phyloP scores from a whole-genome alignment of 1,140 invertebrate species.

The Sarcophaga peregrina region DNA sequence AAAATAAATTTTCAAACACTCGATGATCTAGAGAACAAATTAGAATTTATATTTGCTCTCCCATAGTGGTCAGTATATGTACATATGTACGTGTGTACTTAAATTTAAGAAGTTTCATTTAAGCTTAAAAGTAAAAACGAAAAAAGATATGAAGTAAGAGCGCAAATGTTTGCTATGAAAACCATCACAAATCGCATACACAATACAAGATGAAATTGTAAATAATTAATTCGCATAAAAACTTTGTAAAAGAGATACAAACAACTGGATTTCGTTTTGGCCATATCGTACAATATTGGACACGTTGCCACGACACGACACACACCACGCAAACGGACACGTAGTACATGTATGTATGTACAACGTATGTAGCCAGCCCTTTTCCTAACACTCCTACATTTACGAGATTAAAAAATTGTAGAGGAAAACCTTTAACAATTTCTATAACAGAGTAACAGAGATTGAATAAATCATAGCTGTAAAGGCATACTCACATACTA shows the following conservation, averaged over 20 bases:
- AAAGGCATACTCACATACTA: not conserved
- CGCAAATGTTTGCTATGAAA: no score
- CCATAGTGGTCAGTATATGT: no score
- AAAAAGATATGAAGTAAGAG: no score
- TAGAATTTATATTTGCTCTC: no score
- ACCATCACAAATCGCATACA: constrained; percentile 64
- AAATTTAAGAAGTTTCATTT: no score
- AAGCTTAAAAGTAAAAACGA: no score
- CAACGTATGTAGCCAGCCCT: no score
- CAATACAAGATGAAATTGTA: constrained; percentile 65
- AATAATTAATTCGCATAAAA: constrained; percentile 57
- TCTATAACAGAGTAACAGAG: not conserved
- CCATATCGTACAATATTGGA: not conserved
- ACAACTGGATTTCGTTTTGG: not conserved
- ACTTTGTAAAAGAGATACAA: not conserved
- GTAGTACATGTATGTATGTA: no score
- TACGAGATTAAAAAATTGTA: not conserved
- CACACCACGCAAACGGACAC: no score
- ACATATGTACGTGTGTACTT: no score
- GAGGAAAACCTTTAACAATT: not conserved
- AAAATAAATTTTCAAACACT: no score
- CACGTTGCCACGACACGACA: not conserved
- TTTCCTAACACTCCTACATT: not conserved
- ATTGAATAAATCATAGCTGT: not conserved
- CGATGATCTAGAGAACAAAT: no score